phyloP scores from a whole-genome alignment of 2,888 invertebrate genomes.

The Julus scandinavius region DNA sequence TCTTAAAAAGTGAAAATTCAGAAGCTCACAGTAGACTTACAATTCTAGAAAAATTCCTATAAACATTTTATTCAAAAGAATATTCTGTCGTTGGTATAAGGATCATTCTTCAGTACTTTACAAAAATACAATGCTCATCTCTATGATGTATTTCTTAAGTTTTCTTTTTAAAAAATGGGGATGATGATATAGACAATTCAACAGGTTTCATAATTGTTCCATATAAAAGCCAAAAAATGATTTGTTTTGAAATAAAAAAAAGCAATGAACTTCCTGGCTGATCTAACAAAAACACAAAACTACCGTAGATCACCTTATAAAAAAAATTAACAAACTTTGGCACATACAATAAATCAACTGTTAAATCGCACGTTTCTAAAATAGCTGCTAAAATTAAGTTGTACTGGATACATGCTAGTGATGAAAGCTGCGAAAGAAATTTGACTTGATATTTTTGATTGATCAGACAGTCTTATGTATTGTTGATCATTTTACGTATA shows the following conservation, averaged over 20 bases:
- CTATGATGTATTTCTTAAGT: slow-evolving; percentile 40
- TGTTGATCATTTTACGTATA: neutral
- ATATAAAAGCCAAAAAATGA: slow-evolving; percentile 31
- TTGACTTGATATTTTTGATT: slow-evolving; percentile 25
- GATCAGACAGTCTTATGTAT: neutral
- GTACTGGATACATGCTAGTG: neutral
- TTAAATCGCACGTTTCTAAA: neutral
- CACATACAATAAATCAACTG: neutral
- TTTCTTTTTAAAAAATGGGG: slow-evolving; percentile 35
- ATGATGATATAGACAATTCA: slow-evolving; percentile 40
- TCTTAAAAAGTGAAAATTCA: neutral
- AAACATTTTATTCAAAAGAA: slow-evolving; percentile 44
- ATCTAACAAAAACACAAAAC: slow-evolving; percentile 18
- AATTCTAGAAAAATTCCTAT: slow-evolving; percentile 25
- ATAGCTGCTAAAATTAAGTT: slow-evolving; percentile 42
- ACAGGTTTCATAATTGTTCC: neutral
- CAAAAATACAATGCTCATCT: slow-evolving; percentile 43
- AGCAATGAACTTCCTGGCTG: neutral
- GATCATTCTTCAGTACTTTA: slow-evolving; percentile 41
- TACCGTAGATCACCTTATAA: neutral
- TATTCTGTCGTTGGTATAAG: slow-evolving; percentile 21
- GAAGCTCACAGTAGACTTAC: neutral
- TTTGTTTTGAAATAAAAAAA: neutral
- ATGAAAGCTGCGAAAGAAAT: neutral
- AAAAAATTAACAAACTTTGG: slow-evolving; percentile 41